A percentile compares a stretch with the other conserved stretches of the same genome.
phyloP scores from a whole-genome alignment of 2,888 invertebrate genomes.

The Tetragonula carbonaria region DNA sequence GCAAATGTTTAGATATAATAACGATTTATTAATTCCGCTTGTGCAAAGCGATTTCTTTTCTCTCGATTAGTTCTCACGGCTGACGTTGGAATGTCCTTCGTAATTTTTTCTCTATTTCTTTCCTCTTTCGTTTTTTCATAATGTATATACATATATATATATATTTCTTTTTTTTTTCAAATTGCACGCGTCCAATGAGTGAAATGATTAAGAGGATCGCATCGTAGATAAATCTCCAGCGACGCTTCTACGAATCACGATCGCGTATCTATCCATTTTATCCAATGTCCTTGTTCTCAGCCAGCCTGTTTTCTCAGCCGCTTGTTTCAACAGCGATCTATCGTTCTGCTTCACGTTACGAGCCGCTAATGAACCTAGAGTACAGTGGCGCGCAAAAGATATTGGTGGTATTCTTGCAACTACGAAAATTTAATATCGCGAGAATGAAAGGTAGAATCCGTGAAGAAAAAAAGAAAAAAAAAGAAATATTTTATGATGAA shows the following conservation, averaged over 20 bases:
- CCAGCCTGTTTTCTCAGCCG: not conserved
- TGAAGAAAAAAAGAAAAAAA: too few species aligned
- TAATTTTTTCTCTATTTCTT: not conserved
- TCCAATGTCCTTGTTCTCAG: not conserved
- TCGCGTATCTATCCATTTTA: not conserved
- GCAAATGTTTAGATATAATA: slow-evolving; percentile 37
- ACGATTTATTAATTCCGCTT: slow-evolving; percentile 47
- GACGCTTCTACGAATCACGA: not conserved
- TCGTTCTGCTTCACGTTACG: not conserved
- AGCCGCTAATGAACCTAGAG: not conserved
- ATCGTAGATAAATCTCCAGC: not conserved
- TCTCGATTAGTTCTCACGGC: not conserved
- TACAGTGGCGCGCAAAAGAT: not conserved
- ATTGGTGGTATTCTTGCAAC: too few species aligned
- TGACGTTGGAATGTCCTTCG: not conserved
- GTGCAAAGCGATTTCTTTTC: slow-evolving; percentile 4
- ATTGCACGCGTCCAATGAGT: not conserved
- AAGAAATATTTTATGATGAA: too few species aligned
- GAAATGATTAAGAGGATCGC: slow-evolving; percentile 18
- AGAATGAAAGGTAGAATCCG: too few species aligned
- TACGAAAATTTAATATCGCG: too few species aligned
- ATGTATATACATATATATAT: too few species aligned
- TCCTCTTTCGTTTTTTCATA: not conserved
- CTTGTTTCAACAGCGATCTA: not conserved
- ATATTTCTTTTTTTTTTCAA: not conserved